Percentiles rank a stretch among this genome's conserved stretches.
Evolutionary conservation across 2,797 vertebrate species (phyloP).

Genomic region (Hephaestus fuliginosus): DNA sequence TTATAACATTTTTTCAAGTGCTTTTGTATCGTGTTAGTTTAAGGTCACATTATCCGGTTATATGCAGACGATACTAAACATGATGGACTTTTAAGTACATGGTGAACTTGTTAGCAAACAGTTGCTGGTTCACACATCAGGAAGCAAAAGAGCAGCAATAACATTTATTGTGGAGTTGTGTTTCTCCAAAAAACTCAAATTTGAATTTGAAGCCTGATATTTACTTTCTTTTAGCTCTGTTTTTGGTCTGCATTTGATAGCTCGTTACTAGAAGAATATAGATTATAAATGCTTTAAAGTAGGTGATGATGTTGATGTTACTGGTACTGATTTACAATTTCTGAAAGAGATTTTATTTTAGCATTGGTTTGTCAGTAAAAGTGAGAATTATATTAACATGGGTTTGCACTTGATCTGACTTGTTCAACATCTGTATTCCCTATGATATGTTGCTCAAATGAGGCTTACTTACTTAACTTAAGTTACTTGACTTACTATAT

Average conservation of each 20-base stretch:
- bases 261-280: neutral
- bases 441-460: neutral
- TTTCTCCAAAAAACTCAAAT: too few species aligned
- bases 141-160: too few species aligned
- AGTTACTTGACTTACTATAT: too few species aligned
- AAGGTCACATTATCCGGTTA: neutral
- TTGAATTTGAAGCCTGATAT: too few species aligned
- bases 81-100: neutral
- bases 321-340: neutral
- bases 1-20: slow-evolving; percentile 8
- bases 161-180: too few species aligned
- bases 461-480: too few species aligned
- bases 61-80: too few species aligned
- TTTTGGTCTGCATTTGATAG: neutral
- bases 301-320: neutral
- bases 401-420: neutral
- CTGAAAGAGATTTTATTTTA: neutral
- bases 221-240: too few species aligned
- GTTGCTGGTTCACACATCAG: too few species aligned
- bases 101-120: too few species aligned
- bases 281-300: neutral
- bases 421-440: neutral
- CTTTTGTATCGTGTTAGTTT: slow-evolving; percentile 6
- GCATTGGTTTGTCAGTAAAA: neutral
- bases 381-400: too few species aligned